phyloP scores from a whole-genome alignment of 2,797 vertebrate species.

The Argya squamiceps region DNA sequence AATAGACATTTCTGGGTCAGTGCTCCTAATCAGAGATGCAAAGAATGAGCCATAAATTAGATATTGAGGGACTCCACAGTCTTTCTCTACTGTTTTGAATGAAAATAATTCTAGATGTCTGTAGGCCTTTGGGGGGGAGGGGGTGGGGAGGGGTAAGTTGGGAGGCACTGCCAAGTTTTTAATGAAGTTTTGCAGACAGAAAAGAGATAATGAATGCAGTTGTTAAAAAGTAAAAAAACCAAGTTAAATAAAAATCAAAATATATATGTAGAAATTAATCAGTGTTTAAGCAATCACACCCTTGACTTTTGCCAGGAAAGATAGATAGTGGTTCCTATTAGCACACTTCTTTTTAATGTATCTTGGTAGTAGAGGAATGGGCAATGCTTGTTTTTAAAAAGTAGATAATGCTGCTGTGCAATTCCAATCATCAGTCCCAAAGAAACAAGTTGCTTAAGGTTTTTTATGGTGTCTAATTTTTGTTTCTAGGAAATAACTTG shows the following conservation, averaged over 20 bases:
- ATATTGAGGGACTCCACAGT: background rate
- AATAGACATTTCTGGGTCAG: background rate
- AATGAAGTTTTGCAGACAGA: background rate
- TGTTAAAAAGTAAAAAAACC: background rate
- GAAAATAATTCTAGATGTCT: background rate
- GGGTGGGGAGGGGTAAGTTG: background rate
- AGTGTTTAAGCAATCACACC: background rate
- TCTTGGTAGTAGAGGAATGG: background rate
- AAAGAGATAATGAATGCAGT: background rate
- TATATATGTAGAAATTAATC: background rate
- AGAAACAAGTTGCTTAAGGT: conserved; percentile 43
- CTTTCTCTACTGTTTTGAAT: background rate
- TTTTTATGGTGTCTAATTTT: conserved; percentile 69
- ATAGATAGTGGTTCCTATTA: background rate
- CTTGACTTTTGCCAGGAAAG: background rate
- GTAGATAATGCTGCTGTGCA: conserved; percentile 45
- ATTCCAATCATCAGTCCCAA: conserved; percentile 47
- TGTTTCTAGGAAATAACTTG: conserved; percentile 87
- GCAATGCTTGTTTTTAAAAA: background rate
- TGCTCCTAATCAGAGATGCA: background rate
- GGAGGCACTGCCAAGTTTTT: background rate
- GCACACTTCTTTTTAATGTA: background rate
- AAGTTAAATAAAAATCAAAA: background rate
- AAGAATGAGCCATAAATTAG: background rate
- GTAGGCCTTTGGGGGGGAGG: background rate